Evolutionary conservation across 2,797 vertebrate genomes (phyloP), one percentile per base, ranked within the genome.

Genomic region (Novumbra hubbsi): DNA sequence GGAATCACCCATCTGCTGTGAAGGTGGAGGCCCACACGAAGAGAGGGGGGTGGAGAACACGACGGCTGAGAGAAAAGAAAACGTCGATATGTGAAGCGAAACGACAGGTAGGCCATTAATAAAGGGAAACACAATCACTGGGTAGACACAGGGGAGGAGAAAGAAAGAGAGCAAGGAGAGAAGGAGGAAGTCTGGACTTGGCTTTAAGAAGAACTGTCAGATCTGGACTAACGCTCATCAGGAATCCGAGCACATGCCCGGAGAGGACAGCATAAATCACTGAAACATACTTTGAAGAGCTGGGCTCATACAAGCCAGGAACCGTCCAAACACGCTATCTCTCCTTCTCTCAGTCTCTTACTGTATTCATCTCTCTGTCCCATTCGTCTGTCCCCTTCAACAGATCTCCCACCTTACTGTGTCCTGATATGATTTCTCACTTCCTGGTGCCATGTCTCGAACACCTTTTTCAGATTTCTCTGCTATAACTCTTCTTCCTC

Each of bases 261-360:
- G 79, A 78, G 77, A 85, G 83, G 38, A 73, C 74, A 82, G 81
- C 80, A 81, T 66, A 71, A 85, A 88, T 83, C 77, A 28, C 81
- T 30, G 78, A 84, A 45, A 0, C 76, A 45, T 72, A 85, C 87
- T 86, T 91, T 86, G 90, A 90, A 91, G 86, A 65, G 74, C 73
- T 14, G 69, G 73, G 84, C 80, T 84, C 78, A 75, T 82, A 87
- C 84, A 85, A 82, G 85, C 85, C 71, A 80, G 78, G 77, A 86
- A 80, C 78, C 67, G 88, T 91, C 90, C 86, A 86, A 89, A 91
- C 91, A 87, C 69, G 84, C 66, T 88, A 81, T 84, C 81, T 76
- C 78, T 78, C 82, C 87, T 79, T 65, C 77, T 74, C 81, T 41
- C 41, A 41, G 38, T 28, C n/a, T 7, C 14, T 81, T 68, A 73